Percentiles rank a stretch among this genome's conserved stretches.
phyloP scores from a whole-genome alignment of 2,888 invertebrate genomes.

The Acrobasis consociella region DNA sequence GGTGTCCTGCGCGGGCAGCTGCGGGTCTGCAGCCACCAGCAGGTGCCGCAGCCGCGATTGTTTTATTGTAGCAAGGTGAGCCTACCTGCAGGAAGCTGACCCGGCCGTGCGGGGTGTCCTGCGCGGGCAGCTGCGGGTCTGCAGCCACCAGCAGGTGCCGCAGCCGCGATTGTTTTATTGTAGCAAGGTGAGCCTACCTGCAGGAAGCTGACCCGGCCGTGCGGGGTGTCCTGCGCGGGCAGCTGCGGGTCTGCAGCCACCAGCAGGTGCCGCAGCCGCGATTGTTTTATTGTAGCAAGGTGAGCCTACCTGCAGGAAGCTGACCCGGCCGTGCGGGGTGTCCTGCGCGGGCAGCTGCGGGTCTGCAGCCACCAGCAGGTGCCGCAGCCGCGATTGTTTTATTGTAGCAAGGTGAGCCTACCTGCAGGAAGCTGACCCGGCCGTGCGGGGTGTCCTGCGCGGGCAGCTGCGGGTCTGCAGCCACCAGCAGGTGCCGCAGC shows the following conservation, averaged over 20 bases:
- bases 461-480: slow-evolving; percentile 90
- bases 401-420: too few species aligned
- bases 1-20: slow-evolving; percentile 86
- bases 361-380: slow-evolving; percentile 94
- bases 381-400: slow-evolving; percentile 72
- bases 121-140: slow-evolving; percentile 89
- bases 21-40: slow-evolving; percentile 92
- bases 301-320: slow-evolving; percentile 84
- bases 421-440: slow-evolving; percentile 87
- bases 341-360: slow-evolving; percentile 86
- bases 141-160: slow-evolving; percentile 92
- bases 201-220: slow-evolving; percentile 89
- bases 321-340: slow-evolving; percentile 89
- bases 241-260: slow-evolving; percentile 93
- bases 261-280: slow-evolving; percentile 86
- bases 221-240: slow-evolving; percentile 85
- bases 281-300: too few species aligned
- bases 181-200: slow-evolving; percentile 72
- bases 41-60: slow-evolving; percentile 85
- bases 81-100: slow-evolving; percentile 87
- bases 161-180: too few species aligned
- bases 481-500: slow-evolving; percentile 90
- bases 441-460: slow-evolving; percentile 88
- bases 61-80: too few species aligned
- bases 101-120: slow-evolving; percentile 88